Conservation (phyloP, 2,888 invertebrate genomes). For the Alloscopus bannaensis region DNA sequence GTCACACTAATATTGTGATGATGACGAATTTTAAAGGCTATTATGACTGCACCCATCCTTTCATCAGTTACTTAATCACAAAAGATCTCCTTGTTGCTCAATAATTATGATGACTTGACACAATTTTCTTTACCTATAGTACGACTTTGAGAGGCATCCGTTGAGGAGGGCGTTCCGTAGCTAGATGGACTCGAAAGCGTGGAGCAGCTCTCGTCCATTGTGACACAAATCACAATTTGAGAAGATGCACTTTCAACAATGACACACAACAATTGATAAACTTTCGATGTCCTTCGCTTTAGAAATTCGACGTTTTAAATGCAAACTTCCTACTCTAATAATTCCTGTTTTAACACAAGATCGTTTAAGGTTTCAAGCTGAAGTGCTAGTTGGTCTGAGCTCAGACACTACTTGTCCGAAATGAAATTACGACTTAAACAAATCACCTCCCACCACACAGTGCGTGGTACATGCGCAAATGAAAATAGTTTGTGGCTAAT, state of each 20-base stretch:
- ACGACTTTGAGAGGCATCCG: not conserved
- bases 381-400: too few species aligned
- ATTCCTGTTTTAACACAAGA: not conserved
- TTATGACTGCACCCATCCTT: too few species aligned
- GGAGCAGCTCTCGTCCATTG: not conserved
- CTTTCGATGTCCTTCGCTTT: too few species aligned
- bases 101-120: too few species aligned
- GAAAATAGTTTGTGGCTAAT: too few species aligned
- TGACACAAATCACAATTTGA: not conserved
- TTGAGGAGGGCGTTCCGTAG: slow-evolving; percentile 9
- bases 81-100: not conserved
- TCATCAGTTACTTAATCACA: too few species aligned
- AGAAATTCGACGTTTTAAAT: too few species aligned
- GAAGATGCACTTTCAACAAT: not conserved
- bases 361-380: too few species aligned
- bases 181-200: not conserved
- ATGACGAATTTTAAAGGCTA: not conserved
- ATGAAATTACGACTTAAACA: not conserved
- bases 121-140: not conserved
- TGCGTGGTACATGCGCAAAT: too few species aligned
- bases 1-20: not conserved
- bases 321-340: too few species aligned
- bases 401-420: not conserved
- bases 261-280: not conserved
- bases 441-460: too few species aligned